Conservation (phyloP, 1,140 invertebrate genomes). For the Lepidurus couesii region DNA sequence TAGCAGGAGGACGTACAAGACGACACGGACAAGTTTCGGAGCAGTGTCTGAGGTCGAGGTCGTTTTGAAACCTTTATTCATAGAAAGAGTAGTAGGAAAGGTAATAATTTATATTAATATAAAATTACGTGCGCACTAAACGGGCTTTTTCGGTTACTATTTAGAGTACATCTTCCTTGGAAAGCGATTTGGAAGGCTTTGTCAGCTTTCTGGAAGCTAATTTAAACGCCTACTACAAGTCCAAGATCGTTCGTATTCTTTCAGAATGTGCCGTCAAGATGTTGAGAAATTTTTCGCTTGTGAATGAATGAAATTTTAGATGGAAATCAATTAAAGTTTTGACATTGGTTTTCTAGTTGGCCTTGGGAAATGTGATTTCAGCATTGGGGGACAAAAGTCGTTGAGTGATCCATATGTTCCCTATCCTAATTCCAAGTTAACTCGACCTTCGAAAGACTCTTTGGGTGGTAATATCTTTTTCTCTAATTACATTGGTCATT, state of each 20-base stretch:
- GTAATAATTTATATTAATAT: constrained; percentile 43
- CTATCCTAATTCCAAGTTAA: constrained; percentile 95
- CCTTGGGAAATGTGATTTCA: constrained; percentile 95
- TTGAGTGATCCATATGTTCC: constrained; percentile 82
- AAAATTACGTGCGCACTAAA: neutral
- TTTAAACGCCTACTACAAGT: constrained; percentile 73
- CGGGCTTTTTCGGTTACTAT: constrained; percentile 38
- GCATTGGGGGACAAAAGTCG: constrained; percentile 87
- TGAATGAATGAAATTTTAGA: too few relatives aligned
- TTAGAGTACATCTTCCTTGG: constrained; percentile 86
- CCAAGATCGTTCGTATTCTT: constrained; percentile 89
- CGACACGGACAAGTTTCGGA: constrained; percentile 29
- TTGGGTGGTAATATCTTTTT: constrained; percentile 69
- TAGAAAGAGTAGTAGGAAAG: constrained; percentile 90
- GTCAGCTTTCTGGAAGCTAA: constrained; percentile 92
- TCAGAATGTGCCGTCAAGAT: constrained; percentile 90
- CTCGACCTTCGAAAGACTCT: constrained; percentile 90
- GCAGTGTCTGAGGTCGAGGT: constrained; percentile 76
- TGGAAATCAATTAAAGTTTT: too few relatives aligned
- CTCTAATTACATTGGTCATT: too few relatives aligned
- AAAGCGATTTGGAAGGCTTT: constrained; percentile 92
- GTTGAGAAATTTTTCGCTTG: constrained; percentile 85
- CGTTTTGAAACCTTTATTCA: constrained; percentile 72
- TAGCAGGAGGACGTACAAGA: neutral
- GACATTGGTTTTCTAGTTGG: constrained; percentile 55